These are phyloP conservation scores for Volucella inflata DNA, from an alignment of 2,888 invertebrate genomes.

Conservation along the genomic window DNA sequence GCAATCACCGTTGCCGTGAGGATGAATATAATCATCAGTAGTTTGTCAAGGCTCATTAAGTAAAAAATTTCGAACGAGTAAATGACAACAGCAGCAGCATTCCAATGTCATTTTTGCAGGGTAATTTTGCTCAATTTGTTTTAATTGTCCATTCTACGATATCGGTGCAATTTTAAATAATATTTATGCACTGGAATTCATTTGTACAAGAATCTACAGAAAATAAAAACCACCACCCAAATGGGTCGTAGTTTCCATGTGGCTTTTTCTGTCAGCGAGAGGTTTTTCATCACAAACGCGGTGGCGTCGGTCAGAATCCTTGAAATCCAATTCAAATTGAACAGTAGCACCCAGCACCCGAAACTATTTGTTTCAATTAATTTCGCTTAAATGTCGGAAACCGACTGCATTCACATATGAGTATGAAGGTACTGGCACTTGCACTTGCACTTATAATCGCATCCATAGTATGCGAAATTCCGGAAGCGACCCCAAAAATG, in stretches of 20 bases:
- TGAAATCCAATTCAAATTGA: slow-evolving; percentile 72
- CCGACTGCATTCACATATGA: slow-evolving; percentile 3
- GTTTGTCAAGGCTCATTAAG: slow-evolving; percentile 70
- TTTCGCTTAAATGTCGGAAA: slow-evolving; percentile 69
- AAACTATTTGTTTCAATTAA: slow-evolving; percentile 74
- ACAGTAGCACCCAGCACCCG: slow-evolving; percentile 52
- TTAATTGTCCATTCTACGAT: slow-evolving; percentile 68
- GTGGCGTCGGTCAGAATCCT: slow-evolving; percentile 50
- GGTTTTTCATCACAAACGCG: slow-evolving; percentile 65
- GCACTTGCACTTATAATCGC: slow-evolving; percentile 34
- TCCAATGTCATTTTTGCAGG: slow-evolving; percentile 59
- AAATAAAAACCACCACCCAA: background rate
- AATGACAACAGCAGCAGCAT: slow-evolving; percentile 10
- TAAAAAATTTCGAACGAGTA: slow-evolving; percentile 36
- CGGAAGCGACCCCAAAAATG: slow-evolving; percentile 62
- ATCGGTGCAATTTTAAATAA: slow-evolving; percentile 70
- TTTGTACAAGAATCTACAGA: slow-evolving; percentile 35
- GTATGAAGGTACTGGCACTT: background rate
- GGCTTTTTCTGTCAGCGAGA: slow-evolving; percentile 69
- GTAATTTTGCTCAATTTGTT: slow-evolving; percentile 69
- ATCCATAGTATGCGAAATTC: slow-evolving; percentile 36
- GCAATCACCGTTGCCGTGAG: slow-evolving; percentile 43
- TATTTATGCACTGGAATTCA: slow-evolving; percentile 61
- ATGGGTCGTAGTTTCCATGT: slow-evolving; percentile 19
- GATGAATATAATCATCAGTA: slow-evolving; percentile 56